A percentile compares a stretch with the other conserved stretches of the same genome.
These are phyloP conservation scores for Stratiolaelaps scimitus DNA, from an alignment of 1,140 invertebrate genomes.

Conservation along the genomic window DNA sequence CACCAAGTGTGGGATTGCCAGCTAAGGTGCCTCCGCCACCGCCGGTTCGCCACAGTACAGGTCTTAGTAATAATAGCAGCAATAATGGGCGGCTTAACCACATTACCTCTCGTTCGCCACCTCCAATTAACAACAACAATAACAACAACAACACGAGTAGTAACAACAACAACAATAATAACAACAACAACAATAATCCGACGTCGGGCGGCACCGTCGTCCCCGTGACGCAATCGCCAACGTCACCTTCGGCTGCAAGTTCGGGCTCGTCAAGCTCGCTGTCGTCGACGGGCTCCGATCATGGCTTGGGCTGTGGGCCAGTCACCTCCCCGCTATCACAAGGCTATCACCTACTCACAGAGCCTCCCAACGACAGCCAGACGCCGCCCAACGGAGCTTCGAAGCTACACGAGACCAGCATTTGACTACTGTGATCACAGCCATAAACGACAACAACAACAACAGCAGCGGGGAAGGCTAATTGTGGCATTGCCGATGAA, in stretches of 20 bases:
- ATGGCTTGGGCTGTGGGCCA: constrained; percentile 30
- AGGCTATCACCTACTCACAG: constrained; percentile 37
- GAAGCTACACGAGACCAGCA: constrained; percentile 38
- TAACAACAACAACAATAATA: background rate
- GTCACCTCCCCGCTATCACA: constrained; percentile 32
- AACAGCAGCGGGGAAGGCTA: too few species aligned
- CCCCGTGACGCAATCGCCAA: constrained; percentile 21
- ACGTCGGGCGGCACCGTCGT: constrained; percentile 8
- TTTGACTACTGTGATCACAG: constrained; percentile 32
- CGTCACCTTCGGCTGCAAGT: constrained; percentile 31
- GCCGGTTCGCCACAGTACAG: constrained; percentile 17
- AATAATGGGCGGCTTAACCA: constrained; percentile 20
- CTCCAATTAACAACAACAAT: background rate
- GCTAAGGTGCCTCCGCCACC: constrained; percentile 17
- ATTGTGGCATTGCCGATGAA: too few species aligned
- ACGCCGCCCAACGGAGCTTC: constrained; percentile 25
- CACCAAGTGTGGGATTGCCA: constrained; percentile 26
- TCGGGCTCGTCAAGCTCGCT: constrained; percentile 31
- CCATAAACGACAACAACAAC: background rate
- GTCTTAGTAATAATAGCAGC: constrained; percentile 18
- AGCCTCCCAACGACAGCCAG: constrained; percentile 30
- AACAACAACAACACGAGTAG: constrained; percentile 29
- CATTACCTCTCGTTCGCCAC: constrained; percentile 3
- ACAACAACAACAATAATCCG: background rate
- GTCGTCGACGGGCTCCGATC: constrained; percentile 32